These are phyloP conservation scores for Mustela lutreola DNA, from an alignment of 2,113 vertebrate genomes.

Conservation along the genomic window DNA sequence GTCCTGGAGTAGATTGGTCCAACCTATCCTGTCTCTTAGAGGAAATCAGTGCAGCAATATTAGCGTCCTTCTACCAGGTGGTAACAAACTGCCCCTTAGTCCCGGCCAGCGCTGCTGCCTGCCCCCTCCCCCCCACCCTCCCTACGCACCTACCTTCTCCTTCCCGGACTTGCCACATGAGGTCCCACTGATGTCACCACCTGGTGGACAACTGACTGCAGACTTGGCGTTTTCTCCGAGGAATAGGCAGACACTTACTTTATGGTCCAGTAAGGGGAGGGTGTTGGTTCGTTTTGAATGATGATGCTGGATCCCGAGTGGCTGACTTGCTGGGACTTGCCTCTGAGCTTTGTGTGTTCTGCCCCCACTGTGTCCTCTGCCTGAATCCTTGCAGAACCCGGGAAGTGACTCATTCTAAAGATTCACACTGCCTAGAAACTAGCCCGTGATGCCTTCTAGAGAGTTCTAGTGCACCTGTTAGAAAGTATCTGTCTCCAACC, in stretches of 20 bases:
- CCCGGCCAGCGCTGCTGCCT: fast-evolving
- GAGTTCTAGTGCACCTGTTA: not conserved
- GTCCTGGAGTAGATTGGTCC: fast-evolving
- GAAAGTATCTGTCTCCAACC: not conserved
- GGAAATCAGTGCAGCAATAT: not conserved
- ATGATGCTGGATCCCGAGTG: fast-evolving
- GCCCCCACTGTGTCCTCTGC: fast-evolving
- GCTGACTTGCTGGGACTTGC: too few species aligned
- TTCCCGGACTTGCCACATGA: not conserved
- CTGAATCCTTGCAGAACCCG: fast-evolving
- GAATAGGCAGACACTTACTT: not conserved
- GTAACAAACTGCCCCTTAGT: not conserved
- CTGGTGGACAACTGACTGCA: not conserved
- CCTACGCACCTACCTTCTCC: too few species aligned
- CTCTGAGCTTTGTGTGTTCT: fast-evolving
- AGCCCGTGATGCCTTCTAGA: not conserved
- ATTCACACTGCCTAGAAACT: not conserved
- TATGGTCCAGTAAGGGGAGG: not conserved
- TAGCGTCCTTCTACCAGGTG: fast-evolving
- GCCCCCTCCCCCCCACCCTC: not conserved
- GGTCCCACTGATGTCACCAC: fast-evolving
- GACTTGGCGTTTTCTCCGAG: fast-evolving
- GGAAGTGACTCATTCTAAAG: not conserved
- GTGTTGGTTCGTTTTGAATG: not conserved
- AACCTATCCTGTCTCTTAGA: not conserved